Percentiles rank a stretch among this genome's conserved stretches.
These are phyloP conservation scores for Thymelicus lineola DNA, from an alignment of 2,888 invertebrate genomes.

Conservation along the genomic window DNA sequence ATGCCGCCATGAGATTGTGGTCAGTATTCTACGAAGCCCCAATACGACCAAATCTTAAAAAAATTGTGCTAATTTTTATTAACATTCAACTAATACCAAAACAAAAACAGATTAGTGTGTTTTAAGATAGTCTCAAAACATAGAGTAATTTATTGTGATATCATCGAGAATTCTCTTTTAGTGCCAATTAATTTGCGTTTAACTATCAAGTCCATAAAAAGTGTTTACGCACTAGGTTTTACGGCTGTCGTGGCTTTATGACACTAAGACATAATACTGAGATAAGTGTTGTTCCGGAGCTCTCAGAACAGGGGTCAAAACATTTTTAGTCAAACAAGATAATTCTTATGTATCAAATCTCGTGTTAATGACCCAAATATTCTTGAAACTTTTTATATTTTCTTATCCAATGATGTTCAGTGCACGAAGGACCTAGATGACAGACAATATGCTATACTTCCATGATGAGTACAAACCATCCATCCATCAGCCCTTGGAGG, in stretches of 20 bases:
- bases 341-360: background rate
- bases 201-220: conserved; percentile 23
- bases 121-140: background rate
- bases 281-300: conserved; percentile 10
- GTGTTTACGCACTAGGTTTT: conserved; percentile 28
- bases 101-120: no score
- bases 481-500: no score
- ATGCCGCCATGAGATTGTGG: no score
- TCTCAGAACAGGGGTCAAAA: conserved; percentile 3
- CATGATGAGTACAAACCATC: no score
- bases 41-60: no score
- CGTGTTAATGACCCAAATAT: background rate
- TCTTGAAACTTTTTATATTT: background rate
- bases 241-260: conserved; percentile 20
- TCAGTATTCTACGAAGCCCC: no score
- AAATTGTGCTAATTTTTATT: no score
- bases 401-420: no score
- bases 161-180: background rate
- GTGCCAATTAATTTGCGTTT: background rate
- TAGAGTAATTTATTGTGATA: background rate
- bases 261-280: conserved; percentile 15
- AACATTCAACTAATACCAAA: no score
- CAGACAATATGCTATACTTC: no score
- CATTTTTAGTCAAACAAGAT: conserved; percentile 9
- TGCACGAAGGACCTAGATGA: no score